A percentile compares a stretch with the other conserved stretches of the same genome.
phyloP scores from a whole-genome alignment of 1,140 invertebrate species.

The Eubasilissa regina region DNA sequence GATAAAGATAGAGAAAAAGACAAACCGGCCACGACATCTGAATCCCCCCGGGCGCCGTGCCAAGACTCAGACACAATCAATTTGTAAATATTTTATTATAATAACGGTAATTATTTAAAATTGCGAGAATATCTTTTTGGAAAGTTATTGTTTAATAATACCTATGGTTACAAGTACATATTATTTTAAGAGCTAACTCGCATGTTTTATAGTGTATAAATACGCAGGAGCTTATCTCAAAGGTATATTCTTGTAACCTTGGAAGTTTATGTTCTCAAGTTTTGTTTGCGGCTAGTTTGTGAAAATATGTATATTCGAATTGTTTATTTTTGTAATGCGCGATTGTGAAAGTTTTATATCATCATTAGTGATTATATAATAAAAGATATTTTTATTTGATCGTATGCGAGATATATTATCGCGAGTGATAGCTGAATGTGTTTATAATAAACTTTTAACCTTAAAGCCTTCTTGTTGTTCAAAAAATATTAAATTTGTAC shows the following conservation, averaged over 20 bases:
- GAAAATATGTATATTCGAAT: no score
- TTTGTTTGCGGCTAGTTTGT: no score
- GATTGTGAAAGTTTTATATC: constrained; percentile 16
- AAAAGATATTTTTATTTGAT: constrained; percentile 9
- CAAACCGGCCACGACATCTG: constrained; percentile 63
- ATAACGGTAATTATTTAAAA: no score
- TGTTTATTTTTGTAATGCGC: neutral
- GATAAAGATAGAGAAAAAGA: constrained; percentile 62
- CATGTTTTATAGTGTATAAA: no score
- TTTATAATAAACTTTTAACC: neutral
- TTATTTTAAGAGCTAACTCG: no score
- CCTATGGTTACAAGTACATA: no score
- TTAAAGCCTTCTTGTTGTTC: constrained; percentile 13
- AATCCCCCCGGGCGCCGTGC: constrained; percentile 73
- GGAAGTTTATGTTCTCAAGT: no score
- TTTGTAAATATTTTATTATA: constrained; percentile 68
- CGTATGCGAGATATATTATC: constrained; percentile 7
- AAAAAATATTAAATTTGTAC: neutral
- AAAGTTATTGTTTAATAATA: no score
- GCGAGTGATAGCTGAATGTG: neutral
- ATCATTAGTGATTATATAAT: constrained; percentile 1
- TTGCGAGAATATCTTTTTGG: no score
- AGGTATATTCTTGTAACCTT: no score
- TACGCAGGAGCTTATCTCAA: no score
- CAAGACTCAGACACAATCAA: constrained; percentile 80